phyloP scores from a whole-genome alignment of 2,888 invertebrate species.

The Drosophila multiciliata region DNA sequence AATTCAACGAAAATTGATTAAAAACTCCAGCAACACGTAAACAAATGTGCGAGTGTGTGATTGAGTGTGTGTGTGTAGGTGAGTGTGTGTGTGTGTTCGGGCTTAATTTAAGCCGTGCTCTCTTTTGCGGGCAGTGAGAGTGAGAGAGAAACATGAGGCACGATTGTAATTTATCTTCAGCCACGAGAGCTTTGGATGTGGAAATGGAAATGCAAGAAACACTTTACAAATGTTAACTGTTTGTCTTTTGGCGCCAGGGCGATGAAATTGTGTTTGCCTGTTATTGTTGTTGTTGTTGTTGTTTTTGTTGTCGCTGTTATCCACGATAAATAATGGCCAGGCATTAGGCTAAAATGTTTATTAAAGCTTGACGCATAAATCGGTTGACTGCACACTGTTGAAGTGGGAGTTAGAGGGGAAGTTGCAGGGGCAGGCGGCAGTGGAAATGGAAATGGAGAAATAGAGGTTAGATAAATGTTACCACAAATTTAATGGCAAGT shows the following conservation, averaged over 20 bases:
- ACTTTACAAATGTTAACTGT: constrained; percentile 81
- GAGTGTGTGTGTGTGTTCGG: constrained; percentile 25
- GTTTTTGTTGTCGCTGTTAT: constrained; percentile 26
- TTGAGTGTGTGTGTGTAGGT: constrained; percentile 24
- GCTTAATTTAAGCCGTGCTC: constrained; percentile 62
- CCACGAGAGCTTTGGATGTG: constrained; percentile 46
- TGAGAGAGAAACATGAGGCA: constrained; percentile 47
- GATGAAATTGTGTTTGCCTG: constrained; percentile 61
- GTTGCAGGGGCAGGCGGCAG: not conserved
- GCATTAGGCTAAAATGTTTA: constrained; percentile 80
- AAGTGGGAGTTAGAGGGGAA: not conserved
- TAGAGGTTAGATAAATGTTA: constrained; percentile 45
- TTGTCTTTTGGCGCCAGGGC: constrained; percentile 79
- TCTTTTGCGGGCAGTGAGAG: constrained; percentile 37
- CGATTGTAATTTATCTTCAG: constrained; percentile 76
- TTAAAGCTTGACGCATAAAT: constrained; percentile 71
- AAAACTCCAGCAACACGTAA: constrained; percentile 65
- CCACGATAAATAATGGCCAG: constrained; percentile 70
- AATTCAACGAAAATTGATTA: constrained; percentile 78
- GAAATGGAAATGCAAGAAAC: constrained; percentile 71
- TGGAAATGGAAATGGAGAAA: not conserved
- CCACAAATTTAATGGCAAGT: constrained; percentile 60
- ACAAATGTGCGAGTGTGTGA: constrained; percentile 47
- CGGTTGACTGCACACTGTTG: constrained; percentile 27
- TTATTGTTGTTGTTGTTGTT: constrained; percentile 31